Evolutionary conservation across 1,140 invertebrate genomes (phyloP).

Genomic region (Zaprionus africanus): DNA sequence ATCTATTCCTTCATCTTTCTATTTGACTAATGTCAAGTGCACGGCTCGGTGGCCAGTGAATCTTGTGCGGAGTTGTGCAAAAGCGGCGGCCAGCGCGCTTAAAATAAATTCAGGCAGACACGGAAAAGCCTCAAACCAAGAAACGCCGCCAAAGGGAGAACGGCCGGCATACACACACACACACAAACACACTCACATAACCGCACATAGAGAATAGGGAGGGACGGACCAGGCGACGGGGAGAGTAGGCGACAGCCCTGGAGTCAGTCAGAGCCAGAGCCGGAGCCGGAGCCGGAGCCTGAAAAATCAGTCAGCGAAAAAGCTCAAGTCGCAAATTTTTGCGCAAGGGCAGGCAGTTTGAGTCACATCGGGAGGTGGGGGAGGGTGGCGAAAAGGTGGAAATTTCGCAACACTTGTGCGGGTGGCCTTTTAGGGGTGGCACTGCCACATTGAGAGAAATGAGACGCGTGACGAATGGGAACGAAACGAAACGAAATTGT

Average conservation of each 20-base stretch:
- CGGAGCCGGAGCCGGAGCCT: background rate
- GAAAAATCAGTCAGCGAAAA: conserved; percentile 40
- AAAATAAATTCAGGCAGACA: conserved; percentile 75
- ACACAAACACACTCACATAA: conserved; percentile 39
- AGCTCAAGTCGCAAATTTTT: conserved; percentile 80
- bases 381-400: conserved; percentile 48
- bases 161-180: conserved; percentile 79
- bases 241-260: no score
- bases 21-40: background rate
- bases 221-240: no score
- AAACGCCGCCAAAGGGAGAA: conserved; percentile 39
- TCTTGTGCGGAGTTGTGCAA: conserved; percentile 34
- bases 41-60: conserved; percentile 12
- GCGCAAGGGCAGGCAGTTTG: conserved; percentile 76
- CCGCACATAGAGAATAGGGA: background rate
- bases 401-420: conserved; percentile 78
- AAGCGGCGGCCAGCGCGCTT: conserved; percentile 61
- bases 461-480: conserved; percentile 20
- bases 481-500: conserved; percentile 45
- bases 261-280: background rate
- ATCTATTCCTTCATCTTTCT: background rate
- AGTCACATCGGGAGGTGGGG: conserved; percentile 54
- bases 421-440: conserved; percentile 69
- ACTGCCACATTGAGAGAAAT: conserved; percentile 25
- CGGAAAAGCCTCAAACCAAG: conserved; percentile 73